These are phyloP conservation scores for Burhinus oedicnemus DNA, from an alignment of 2,113 vertebrate genomes.

Conservation along the genomic window DNA sequence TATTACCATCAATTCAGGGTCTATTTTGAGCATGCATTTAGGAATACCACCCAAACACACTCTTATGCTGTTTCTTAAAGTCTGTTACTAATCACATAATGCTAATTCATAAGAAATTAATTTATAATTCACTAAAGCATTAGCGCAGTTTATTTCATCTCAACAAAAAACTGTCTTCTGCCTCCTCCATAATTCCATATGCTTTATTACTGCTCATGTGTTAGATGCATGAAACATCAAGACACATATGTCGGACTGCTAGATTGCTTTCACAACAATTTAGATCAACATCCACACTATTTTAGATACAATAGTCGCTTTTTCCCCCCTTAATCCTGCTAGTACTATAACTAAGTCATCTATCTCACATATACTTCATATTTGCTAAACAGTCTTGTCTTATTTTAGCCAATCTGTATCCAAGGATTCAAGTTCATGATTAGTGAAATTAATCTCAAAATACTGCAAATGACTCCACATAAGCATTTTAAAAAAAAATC, in stretches of 20 bases:
- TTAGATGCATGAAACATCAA: no score
- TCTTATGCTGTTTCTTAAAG: neutral
- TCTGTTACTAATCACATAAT: neutral
- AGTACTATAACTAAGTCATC: neutral
- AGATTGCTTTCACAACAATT: neutral
- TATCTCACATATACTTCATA: neutral
- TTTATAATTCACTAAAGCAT: neutral
- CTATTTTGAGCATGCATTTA: accelerated
- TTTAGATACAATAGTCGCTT: neutral
- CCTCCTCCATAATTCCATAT: neutral
- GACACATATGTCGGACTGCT: neutral
- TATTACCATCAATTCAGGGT: neutral
- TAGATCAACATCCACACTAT: neutral
- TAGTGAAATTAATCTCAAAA: neutral
- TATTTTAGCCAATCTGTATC: neutral
- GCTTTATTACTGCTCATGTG: neutral
- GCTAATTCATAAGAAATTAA: neutral
- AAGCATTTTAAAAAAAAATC: neutral
- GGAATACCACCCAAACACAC: neutral
- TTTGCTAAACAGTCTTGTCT: neutral
- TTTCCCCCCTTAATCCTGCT: no score
- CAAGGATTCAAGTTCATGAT: neutral
- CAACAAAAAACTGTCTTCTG: no score
- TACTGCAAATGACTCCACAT: neutral
- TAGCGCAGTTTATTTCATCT: neutral